Evolutionary conservation across 2,113 vertebrate species (phyloP).

Genomic region (Lamprotornis superbus): DNA sequence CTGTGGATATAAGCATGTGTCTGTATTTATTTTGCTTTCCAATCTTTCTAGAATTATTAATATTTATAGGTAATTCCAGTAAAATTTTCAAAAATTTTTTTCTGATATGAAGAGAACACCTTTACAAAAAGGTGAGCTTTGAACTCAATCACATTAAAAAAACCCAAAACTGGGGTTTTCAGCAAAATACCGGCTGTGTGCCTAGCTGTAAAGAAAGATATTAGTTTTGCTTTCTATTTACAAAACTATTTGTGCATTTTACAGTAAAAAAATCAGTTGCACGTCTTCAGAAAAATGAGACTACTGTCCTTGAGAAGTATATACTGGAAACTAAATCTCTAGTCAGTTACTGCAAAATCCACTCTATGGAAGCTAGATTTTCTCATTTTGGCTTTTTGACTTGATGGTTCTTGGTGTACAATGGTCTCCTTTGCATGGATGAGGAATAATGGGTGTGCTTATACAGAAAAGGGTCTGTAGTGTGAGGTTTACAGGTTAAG

Average conservation of each 20-base stretch:
- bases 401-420: neutral
- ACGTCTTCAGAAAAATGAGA: neutral
- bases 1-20: neutral
- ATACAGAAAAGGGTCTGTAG: neutral
- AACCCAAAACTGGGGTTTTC: fast-evolving
- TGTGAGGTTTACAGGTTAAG: neutral
- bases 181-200: neutral
- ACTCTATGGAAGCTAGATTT: neutral
- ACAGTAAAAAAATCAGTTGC: neutral
- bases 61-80: neutral
- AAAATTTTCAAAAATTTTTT: neutral
- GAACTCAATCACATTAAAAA: neutral
- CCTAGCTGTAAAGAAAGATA: neutral
- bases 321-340: neutral
- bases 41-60: neutral
- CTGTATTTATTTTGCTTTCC: neutral
- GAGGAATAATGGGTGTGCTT: neutral
- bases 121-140: neutral
- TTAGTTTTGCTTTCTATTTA: neutral
- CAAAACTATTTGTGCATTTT: neutral
- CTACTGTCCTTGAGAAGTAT: neutral
- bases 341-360: neutral
- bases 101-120: neutral
- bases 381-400: neutral
- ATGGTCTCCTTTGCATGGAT: neutral